Percentiles rank a stretch among this genome's conserved stretches.
Evolutionary conservation across 1,140 invertebrate genomes (phyloP).

Genomic region (Eurosta solidaginis): DNA sequence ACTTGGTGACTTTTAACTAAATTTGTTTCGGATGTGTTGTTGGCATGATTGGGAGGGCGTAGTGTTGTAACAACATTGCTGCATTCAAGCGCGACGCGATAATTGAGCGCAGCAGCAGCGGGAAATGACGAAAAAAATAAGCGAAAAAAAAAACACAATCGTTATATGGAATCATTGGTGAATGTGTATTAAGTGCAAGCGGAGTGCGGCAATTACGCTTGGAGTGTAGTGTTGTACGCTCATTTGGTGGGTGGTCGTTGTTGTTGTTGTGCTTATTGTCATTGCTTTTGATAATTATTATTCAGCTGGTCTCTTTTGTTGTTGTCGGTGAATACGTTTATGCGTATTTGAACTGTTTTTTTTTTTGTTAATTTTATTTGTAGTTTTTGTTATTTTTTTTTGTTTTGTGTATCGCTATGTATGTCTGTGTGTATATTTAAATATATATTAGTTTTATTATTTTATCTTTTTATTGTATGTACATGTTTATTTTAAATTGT

Average conservation of each 20-base stretch:
- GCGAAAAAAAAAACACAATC: neutral
- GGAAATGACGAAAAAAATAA: neutral
- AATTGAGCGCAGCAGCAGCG: slow-evolving; percentile 14
- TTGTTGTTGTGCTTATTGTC: neutral
- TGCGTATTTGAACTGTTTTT: neutral
- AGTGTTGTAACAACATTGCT: neutral
- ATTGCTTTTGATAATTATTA: neutral
- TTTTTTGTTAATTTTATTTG: neutral
- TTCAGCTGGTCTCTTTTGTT: neutral
- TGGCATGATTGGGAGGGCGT: neutral
- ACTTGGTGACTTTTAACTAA: neutral
- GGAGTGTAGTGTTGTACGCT: neutral
- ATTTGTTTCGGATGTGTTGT: neutral
- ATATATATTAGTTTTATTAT: neutral
- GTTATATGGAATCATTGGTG: neutral
- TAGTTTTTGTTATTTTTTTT: neutral
- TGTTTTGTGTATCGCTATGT: neutral
- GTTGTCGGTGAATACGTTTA: neutral
- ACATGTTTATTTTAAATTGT: neutral
- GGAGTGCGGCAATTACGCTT: neutral
- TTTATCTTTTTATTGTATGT: neutral
- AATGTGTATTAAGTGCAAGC: neutral
- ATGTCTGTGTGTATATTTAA: neutral
- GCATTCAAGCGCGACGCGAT: slow-evolving; percentile 18
- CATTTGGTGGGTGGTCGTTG: slow-evolving; percentile 3